Evolutionary conservation across 2,888 invertebrate genomes (phyloP), one percentile per base, ranked within the genome.

Genomic region (Glaucopsyche alexis): DNA sequence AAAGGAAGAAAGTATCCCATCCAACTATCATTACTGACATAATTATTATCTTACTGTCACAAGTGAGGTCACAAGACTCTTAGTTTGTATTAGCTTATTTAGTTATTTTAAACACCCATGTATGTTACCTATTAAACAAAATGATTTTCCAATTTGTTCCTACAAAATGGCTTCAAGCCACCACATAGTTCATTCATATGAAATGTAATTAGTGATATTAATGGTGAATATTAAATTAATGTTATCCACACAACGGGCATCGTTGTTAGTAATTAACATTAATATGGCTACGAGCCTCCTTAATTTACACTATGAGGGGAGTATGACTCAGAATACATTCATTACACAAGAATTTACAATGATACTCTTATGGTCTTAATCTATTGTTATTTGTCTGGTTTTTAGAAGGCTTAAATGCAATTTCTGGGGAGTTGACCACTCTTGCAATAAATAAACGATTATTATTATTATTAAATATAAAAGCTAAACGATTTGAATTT

Each of bases 271-370:
- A 75, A 77, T 77, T 77, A 74, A 74, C 72, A 75, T 75, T 78
- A 78, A 79, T 77, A 75, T 78, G 79, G 76, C 75, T 77, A 77
- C 71, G 74, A 70, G 76, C 77, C 74, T 72, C 76, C 74, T 76
- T 76, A 76, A 77, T 77, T 76, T 74, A 76, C 76, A 74, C 73
- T 42, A 71, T 71, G 60, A 72, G 71, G 40, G 71, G 66, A 64
- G 65, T 47, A 74, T 78, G 77, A 78, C 52, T 78, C 77, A 77
- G 42, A 45, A 13, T 45, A 55, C 52, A 50, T 29, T 71, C 65
- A 52, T 42, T 50, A 72, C 66, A 52, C 65, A 72, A 40, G 50
- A 66, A 72, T 66, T 52, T 42, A 72, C 69, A 49, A 69, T 29
- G 66, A 72, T 67, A 52, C 16, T n/a, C n/a, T 13, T 16, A 72